Evolutionary conservation across 2,888 invertebrate species (phyloP).

Genomic region (Diploptera punctata): DNA sequence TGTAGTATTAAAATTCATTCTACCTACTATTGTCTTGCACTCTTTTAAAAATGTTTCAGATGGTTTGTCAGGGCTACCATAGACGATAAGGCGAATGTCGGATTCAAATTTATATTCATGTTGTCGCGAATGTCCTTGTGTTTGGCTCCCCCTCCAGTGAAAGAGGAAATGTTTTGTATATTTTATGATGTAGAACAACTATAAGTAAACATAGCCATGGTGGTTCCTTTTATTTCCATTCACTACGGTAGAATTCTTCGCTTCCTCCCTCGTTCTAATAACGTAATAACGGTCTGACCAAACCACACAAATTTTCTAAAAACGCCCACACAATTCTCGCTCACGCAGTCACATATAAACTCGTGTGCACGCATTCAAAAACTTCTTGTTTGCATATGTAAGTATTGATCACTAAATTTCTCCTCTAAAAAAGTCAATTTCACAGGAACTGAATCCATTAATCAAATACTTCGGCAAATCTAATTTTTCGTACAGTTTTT

Average conservation of each 20-base stretch:
- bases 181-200: not conserved
- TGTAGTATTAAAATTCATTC: no score
- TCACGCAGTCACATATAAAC: not conserved
- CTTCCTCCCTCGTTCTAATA: constrained; percentile 10
- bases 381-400: constrained; percentile 15
- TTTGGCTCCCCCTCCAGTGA: no score
- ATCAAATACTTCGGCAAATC: no score
- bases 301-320: not conserved
- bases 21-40: no score
- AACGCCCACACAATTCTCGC: not conserved
- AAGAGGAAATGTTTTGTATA: not conserved
- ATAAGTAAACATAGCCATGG: constrained; percentile 1
- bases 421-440: no score
- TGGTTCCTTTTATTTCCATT: not conserved
- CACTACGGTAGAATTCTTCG: not conserved
- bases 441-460: no score
- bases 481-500: no score
- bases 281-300: constrained; percentile 1
- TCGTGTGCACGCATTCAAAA: not conserved
- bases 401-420: constrained; percentile 14
- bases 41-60: no score
- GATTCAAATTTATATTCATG: no score
- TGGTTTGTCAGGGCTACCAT: no score
- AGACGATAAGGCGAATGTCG: no score
- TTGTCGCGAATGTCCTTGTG: no score